Evolutionary conservation across 2,113 vertebrate species (phyloP).

Genomic region (Melanerpes aurifrons): DNA sequence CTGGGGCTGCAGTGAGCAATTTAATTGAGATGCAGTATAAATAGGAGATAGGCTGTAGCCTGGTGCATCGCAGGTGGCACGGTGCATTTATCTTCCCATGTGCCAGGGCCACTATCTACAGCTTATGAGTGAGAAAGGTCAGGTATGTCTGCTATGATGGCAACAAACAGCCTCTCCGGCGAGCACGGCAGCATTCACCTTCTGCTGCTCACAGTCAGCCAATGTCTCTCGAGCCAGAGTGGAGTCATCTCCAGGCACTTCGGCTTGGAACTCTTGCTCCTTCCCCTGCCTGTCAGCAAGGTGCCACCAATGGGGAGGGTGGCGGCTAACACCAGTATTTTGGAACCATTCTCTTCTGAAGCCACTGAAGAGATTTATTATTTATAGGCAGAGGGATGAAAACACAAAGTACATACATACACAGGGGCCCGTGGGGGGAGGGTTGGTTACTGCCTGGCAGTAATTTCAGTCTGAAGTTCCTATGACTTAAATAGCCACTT

Average conservation of each 20-base stretch:
- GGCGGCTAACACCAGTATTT: conserved; percentile 40
- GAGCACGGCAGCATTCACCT: rapidly evolving
- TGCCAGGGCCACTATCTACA: neutral
- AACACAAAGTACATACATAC: conserved; percentile 56
- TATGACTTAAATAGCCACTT: conserved; percentile 85
- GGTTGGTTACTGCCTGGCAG: conserved; percentile 76
- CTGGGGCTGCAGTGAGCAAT: neutral
- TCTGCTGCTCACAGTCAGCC: neutral
- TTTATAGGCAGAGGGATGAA: conserved; percentile 74
- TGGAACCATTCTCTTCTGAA: conserved; percentile 50
- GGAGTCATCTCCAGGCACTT: neutral
- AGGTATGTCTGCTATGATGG: neutral
- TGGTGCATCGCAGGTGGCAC: neutral
- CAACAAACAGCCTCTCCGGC: neutral
- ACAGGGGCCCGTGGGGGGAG: conserved; percentile 65
- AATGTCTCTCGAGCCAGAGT: neutral
- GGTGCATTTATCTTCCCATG: neutral
- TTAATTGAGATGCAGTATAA: neutral
- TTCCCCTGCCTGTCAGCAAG: neutral
- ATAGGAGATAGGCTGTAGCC: neutral
- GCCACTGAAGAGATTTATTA: conserved; percentile 66
- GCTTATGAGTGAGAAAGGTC: conserved; percentile 9
- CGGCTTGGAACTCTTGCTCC: neutral
- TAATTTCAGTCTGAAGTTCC: conserved; percentile 82
- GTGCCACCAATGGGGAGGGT: neutral